A percentile compares a stretch with the other conserved stretches of the same genome.
Evolutionary conservation across 2,113 vertebrate species (phyloP).

Genomic region (Psophia crepitans): DNA sequence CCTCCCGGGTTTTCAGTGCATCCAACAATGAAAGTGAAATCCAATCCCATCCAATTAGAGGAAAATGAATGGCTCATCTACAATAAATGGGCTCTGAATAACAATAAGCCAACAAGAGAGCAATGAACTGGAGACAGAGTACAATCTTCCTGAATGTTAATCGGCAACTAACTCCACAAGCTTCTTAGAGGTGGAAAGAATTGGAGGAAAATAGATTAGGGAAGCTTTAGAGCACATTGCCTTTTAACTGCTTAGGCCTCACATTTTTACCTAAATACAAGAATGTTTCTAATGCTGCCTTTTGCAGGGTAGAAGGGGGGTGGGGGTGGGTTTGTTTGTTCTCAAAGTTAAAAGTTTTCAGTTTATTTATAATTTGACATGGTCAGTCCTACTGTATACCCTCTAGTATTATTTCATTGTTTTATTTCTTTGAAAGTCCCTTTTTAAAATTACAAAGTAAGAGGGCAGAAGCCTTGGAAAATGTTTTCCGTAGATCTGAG

Average conservation of each 20-base stretch:
- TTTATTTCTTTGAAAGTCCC: not conserved
- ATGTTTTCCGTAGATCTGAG: not conserved
- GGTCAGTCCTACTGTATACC: not conserved
- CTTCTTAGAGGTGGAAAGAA: constrained; percentile 68
- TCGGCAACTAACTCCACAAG: constrained; percentile 67
- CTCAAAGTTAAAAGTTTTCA: not conserved
- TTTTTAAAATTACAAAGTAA: not conserved
- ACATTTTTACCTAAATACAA: constrained; percentile 54
- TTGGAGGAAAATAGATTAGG: constrained; percentile 64
- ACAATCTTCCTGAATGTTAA: constrained; percentile 67
- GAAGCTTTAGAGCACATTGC: constrained; percentile 53
- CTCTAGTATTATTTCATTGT: not conserved
- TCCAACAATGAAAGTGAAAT: constrained; percentile 69
- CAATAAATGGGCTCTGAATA: constrained; percentile 68
- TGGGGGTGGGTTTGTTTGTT: not conserved
- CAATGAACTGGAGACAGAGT: constrained; percentile 64
- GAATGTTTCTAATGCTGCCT: constrained; percentile 36
- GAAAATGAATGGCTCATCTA: constrained; percentile 66
- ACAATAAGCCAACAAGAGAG: constrained; percentile 72
- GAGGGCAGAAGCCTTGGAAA: not conserved
- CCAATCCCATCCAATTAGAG: constrained; percentile 70
- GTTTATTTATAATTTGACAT: not conserved
- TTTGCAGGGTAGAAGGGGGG: not conserved
- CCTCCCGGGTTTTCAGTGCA: constrained; percentile 56
- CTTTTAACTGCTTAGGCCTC: constrained; percentile 52